Evolutionary conservation across 2,888 invertebrate species (phyloP).

Genomic region (Vannuccia rotundouncinata): DNA sequence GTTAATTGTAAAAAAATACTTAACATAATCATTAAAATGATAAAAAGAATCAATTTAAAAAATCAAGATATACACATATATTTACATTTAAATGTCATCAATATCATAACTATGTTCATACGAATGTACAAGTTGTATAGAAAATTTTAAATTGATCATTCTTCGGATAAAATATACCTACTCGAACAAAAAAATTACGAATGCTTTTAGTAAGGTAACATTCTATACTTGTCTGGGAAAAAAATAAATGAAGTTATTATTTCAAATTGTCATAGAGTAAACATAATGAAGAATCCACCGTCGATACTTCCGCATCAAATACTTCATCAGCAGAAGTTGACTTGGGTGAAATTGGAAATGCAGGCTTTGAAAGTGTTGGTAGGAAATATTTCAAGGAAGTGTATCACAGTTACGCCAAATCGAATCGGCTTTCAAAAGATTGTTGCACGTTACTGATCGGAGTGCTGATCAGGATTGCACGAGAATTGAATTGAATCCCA

Average conservation of each 20-base stretch:
- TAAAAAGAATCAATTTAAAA: background rate
- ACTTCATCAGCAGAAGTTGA: background rate
- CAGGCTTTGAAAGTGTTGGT: slow-evolving; percentile 16
- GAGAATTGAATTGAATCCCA: too few relatives aligned
- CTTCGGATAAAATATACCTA: too few relatives aligned
- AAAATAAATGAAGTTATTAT: too few relatives aligned
- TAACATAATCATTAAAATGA: background rate
- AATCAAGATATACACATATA: background rate
- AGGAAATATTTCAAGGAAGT: background rate
- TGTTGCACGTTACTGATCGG: slow-evolving; percentile 6
- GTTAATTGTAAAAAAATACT: background rate
- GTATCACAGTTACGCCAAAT: background rate
- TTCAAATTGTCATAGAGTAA: too few relatives aligned
- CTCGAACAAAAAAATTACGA: too few relatives aligned
- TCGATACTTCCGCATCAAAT: background rate
- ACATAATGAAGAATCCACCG: too few relatives aligned
- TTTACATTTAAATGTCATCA: background rate
- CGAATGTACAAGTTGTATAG: too few relatives aligned
- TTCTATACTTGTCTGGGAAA: background rate
- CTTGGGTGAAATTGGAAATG: background rate
- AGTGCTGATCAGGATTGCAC: too few relatives aligned
- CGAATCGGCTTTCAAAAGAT: background rate
- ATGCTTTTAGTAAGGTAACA: background rate
- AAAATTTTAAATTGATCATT: too few relatives aligned
- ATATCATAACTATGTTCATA: background rate